Base-by-base conservation (phyloP, 2,113 vertebrate species). In the Halichoeres trimaculatus region DNA sequence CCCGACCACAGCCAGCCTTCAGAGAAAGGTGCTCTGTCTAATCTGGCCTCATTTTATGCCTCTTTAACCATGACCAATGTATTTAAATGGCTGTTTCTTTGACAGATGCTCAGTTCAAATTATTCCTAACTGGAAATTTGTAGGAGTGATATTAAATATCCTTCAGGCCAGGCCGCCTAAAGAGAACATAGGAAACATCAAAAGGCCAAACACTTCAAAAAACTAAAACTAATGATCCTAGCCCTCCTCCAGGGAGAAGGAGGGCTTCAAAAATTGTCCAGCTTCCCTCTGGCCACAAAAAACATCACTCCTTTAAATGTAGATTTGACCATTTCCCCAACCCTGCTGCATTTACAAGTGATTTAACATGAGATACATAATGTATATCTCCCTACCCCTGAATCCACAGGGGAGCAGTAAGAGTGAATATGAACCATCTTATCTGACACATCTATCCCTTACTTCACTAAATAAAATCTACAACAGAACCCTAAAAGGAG, bases 31-130 rank as follows among this genome's bases (percentile, higher is more conserved):
- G 89, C 90, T 90, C 88, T 73, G 85, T 86, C 90, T 94, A 95
- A 95, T 93, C 93, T 90, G 84, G 77, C 90, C 91, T 95, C 90
- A 95, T 95, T 95, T 95, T 95, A 93, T 93, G 94, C 90, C 92
- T 93, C 85, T 93, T 94, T 94, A 93, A 93, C 93, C 88, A 86
- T 91, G 93, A 94, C 94, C 91, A 91, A 92, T 92, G 92, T 93
- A 93, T 94, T 94, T 95, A 93, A 93, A 93, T 90, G 90, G 88
- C 89, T 87, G 91, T 91, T 93, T 93, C 91, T 93, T 93, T 91
- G 91, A 93, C 93, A 93, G 92, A 94, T 93, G 90, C 91, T 91
- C 86, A 81, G 88, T 90, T 93, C 90, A 93, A 94, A 94, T 94
- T 92, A 94, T 94, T 93, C 93, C 89, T 89, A 92, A 93, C 93